Conservation (phyloP, 2,797 vertebrate species). For the Rhynchonycteris naso region DNA sequence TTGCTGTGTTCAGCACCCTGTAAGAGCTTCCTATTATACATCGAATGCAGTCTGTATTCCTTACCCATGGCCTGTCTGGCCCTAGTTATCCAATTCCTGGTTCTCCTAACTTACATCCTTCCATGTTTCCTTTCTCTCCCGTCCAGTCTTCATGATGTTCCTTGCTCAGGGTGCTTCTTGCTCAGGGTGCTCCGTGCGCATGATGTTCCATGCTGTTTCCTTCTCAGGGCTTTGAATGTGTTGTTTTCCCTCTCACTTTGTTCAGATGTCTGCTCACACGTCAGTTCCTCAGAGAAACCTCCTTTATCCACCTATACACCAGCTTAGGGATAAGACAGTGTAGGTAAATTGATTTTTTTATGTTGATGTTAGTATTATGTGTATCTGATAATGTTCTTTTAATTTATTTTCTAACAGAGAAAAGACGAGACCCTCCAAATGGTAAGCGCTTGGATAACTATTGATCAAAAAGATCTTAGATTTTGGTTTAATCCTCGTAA, state of each 20-base stretch:
- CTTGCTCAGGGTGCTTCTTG: neutral
- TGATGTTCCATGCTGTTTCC: neutral
- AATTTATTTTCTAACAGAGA: conserved; percentile 79
- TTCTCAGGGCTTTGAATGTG: neutral
- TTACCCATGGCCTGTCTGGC: neutral
- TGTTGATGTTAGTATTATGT: neutral
- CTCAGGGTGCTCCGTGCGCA: too few species aligned
- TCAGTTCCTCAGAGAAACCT: conserved; percentile 34
- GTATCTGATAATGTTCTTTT: conserved; percentile 57
- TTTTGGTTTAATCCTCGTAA: conserved; percentile 44
- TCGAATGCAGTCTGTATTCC: neutral
- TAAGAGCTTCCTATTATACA: neutral
- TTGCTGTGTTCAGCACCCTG: neutral
- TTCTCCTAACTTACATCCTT: neutral
- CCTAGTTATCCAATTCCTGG: neutral
- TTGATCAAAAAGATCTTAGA: conserved; percentile 39
- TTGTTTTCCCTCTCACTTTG: neutral
- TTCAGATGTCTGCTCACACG: conserved; percentile 11
- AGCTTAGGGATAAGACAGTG: conserved; percentile 7
- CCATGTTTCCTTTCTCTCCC: neutral
- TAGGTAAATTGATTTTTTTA: conserved; percentile 54
- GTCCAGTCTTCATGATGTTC: neutral
- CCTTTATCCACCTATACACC: neutral
- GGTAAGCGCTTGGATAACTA: conserved; percentile 73
- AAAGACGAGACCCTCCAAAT: conserved; percentile 79